Conservation (phyloP, 2,888 invertebrate species). For the Arrhopalites spinosus region DNA sequence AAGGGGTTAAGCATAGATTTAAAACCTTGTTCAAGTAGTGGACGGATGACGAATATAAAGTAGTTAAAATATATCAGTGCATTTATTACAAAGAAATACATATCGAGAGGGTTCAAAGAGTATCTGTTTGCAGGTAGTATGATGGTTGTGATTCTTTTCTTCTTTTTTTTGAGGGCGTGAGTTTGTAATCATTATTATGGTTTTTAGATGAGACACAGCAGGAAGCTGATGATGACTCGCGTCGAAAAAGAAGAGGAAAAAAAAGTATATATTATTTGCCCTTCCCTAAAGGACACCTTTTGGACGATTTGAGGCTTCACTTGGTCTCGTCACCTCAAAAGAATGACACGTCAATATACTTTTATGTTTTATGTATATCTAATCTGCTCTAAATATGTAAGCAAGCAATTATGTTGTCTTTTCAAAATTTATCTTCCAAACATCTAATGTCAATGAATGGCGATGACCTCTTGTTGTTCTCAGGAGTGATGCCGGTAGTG, state of each 20-base stretch:
- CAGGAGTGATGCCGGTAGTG: no score
- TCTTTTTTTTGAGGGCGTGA: no score
- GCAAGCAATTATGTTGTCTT: conserved; percentile 16
- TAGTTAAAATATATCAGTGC: no score
- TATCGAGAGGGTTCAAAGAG: no score
- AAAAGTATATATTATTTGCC: background rate
- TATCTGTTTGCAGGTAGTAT: no score
- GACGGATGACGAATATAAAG: no score
- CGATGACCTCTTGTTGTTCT: background rate
- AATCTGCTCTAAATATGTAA: conserved; percentile 11
- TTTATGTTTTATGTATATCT: background rate
- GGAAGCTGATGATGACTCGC: no score
- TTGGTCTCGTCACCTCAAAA: conserved; percentile 9
- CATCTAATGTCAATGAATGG: conserved; percentile 15
- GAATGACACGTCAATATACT: conserved; percentile 5
- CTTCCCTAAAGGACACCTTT: background rate
- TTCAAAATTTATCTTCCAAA: background rate
- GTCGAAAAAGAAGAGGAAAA: background rate
- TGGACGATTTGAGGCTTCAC: background rate
- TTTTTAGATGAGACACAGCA: conserved; percentile 16
- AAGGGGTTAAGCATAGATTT: no score
- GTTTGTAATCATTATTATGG: conserved; percentile 3
- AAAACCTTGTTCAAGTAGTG: no score
- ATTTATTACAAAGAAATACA: no score
- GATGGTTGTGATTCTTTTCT: no score